phyloP scores from a whole-genome alignment of 2,113 vertebrate species.

The Gila orcuttii region DNA sequence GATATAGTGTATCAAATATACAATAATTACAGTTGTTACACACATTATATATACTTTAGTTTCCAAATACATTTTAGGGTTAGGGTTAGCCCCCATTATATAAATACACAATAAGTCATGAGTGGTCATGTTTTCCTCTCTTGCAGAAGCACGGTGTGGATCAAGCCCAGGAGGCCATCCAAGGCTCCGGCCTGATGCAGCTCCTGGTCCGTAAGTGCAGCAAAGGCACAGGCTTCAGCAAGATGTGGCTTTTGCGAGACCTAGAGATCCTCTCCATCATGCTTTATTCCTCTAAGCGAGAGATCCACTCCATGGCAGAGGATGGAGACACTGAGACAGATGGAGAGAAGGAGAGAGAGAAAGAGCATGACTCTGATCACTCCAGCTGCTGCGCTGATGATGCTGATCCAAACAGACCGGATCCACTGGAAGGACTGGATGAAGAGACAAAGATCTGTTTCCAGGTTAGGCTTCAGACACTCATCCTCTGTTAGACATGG shows the following conservation, averaged over 20 bases:
- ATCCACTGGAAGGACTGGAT: constrained; percentile 92
- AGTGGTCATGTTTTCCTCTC: constrained; percentile 10
- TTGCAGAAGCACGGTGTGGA: constrained; percentile 86
- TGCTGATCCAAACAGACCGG: constrained; percentile 79
- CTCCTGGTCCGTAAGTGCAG: constrained; percentile 95
- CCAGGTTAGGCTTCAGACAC: constrained; percentile 79
- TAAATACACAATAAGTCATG: not conserved
- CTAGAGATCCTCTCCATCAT: constrained; percentile 96
- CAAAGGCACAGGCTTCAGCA: constrained; percentile 97
- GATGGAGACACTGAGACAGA: constrained; percentile 67
- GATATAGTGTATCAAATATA: too few relatives aligned
- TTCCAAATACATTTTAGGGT: not conserved
- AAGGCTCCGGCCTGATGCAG: constrained; percentile 87
- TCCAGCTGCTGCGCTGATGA: constrained; percentile 78
- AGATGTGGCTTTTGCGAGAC: constrained; percentile 95
- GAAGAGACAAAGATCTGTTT: constrained; percentile 97
- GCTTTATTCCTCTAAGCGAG: constrained; percentile 95
- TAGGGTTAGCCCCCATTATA: too few relatives aligned
- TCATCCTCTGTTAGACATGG: not conserved
- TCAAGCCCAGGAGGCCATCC: constrained; percentile 84
- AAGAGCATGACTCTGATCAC: constrained; percentile 82
- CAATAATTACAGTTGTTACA: too few relatives aligned
- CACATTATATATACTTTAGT: too few relatives aligned
- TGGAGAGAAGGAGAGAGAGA: constrained; percentile 75
- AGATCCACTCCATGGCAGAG: constrained; percentile 84